Evolutionary conservation across 2,797 vertebrate species (phyloP), one percentile per base, ranked within the genome.

Genomic region (Syngnathus rostellatus): DNA sequence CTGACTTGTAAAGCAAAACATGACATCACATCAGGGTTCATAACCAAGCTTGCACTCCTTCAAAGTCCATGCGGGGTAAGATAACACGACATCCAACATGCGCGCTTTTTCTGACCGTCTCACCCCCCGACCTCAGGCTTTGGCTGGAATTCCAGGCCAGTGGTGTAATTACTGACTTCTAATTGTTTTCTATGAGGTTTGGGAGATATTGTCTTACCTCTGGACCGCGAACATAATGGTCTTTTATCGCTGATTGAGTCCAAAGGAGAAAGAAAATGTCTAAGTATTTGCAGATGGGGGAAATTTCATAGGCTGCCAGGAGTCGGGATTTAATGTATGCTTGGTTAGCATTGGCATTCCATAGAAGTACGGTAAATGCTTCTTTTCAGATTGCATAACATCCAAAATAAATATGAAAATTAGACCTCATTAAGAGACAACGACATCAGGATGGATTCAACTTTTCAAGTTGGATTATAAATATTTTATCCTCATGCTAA

Each of bases 211-310:
- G 79, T 83, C 78, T 88, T 85, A 79, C 83, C 81, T 59, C 59
- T 83, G 75, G 78, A 82, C 68, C 65, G 69, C 78, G 70, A 83
- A 72, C 77, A 85, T 79, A 85, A 81, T 85, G 79, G 68, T 72
- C 81, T 88, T 31, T 89, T 83, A 89, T 87, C 85, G 77, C 68
- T 86, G 82, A 86, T 87, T 89, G 75, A 86, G 81, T 75, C 50
- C 71, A 69, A 81, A 66, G 40, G 68, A 75, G 72, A 71, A 70
- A 72, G 68, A 64, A 68, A 31, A 37, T 5, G 12, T 19, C 66
- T 81, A 85, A 89, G 82, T 81, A 83, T 86, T 89, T 85, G 80
- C 86, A 90, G 86, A 88, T 88, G 81, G 76, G 79, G 70, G 65
- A 65, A 68, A 81, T 88, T 89, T 88, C 65, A 82, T 79, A 75